Evolutionary conservation across 2,797 vertebrate genomes (phyloP).

Genomic region (Steatocranus sp.): DNA sequence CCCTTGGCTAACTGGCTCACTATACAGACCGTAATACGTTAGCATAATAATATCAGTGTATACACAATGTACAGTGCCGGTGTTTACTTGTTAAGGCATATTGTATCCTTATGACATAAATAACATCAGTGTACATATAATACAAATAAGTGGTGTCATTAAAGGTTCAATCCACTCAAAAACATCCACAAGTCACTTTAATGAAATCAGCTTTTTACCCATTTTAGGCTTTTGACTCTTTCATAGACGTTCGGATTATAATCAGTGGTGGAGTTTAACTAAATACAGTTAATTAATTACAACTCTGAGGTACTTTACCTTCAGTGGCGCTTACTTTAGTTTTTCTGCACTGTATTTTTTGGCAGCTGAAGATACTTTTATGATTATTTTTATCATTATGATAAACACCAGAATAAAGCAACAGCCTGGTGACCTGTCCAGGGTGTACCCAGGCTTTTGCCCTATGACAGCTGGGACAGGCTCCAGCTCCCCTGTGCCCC

Average conservation of each 20-base stretch:
- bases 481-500: neutral
- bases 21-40: conserved; percentile 39
- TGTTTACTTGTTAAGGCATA: conserved; percentile 71
- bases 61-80: conserved; percentile 56
- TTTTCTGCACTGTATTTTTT: neutral
- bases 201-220: neutral
- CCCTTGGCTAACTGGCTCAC: conserved; percentile 41
- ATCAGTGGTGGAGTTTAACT: neutral
- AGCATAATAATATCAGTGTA: conserved; percentile 44
- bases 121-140: conserved; percentile 54
- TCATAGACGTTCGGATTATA: neutral
- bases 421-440: fast-evolving
- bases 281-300: neutral
- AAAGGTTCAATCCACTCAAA: conserved; percentile 22
- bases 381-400: neutral
- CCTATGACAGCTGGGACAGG: fast-evolving
- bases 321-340: neutral
- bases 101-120: conserved; percentile 58
- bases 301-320: neutral
- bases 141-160: conserved; percentile 23
- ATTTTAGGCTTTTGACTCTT: neutral
- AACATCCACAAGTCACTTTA: neutral
- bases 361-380: neutral
- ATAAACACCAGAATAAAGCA: neutral
- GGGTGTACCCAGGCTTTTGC: fast-evolving